These are phyloP conservation scores for Zeugodacus cucurbitae DNA, from an alignment of 1,140 invertebrate species.

Conservation along the genomic window DNA sequence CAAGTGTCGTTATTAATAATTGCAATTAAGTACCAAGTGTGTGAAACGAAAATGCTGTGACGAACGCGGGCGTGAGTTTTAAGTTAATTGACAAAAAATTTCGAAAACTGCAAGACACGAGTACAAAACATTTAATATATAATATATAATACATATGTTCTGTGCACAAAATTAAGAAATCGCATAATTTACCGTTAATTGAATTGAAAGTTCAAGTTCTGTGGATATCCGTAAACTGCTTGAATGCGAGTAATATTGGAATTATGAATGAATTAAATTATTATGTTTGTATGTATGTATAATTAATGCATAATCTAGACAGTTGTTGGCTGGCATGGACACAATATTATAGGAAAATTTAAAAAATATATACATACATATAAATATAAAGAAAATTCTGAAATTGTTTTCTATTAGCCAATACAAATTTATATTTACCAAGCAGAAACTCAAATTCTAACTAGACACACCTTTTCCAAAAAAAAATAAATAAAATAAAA, in stretches of 20 bases:
- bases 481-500: no score
- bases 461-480: no score
- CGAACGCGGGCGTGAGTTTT: background rate
- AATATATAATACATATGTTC: no score
- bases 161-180: background rate
- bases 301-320: no score
- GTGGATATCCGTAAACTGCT: background rate
- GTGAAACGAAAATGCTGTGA: background rate
- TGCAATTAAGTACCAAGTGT: background rate
- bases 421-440: no score
- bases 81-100: background rate
- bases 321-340: no score
- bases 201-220: conserved; percentile 26
- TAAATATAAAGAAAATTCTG: no score
- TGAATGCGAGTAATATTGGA: background rate
- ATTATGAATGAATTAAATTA: background rate
- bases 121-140: background rate
- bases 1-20: conserved; percentile 32
- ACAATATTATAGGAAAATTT: no score
- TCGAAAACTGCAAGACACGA: background rate
- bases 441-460: no score
- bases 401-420: no score
- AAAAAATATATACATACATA: no score
- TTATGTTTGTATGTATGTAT: background rate
- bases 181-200: conserved; percentile 22